Evolutionary conservation across 2,113 vertebrate species (phyloP).

Genomic region (Rana temporaria): DNA sequence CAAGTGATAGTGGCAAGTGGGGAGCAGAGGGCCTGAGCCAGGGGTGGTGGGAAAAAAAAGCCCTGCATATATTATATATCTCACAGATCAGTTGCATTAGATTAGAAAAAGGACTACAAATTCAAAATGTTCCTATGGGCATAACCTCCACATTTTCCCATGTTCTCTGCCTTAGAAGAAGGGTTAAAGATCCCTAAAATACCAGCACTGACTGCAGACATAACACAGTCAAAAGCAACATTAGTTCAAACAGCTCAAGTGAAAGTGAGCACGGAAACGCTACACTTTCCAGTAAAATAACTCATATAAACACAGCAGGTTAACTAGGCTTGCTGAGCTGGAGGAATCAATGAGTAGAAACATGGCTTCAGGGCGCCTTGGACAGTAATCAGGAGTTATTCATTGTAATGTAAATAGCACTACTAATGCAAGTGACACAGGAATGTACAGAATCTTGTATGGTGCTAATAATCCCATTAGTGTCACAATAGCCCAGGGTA

Average conservation of each 20-base stretch:
- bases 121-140: no score
- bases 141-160: no score
- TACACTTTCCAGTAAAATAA: neutral
- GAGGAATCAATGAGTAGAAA: conserved; percentile 7
- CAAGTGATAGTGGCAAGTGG: no score
- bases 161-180: no score
- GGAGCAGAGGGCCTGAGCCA: no score
- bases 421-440: conserved; percentile 28
- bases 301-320: conserved; percentile 20
- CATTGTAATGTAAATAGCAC: conserved; percentile 39
- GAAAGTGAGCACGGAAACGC: neutral
- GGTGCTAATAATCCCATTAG: conserved; percentile 46
- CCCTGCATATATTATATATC: no score
- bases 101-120: no score
- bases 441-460: conserved; percentile 22
- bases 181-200: no score
- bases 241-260: neutral
- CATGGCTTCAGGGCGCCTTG: conserved; percentile 2
- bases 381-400: conserved; percentile 37
- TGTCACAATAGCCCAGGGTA: conserved; percentile 28
- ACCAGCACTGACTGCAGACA: neutral
- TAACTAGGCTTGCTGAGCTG: conserved; percentile 4
- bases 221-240: neutral
- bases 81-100: no score
- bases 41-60: no score